Evolutionary conservation across 2,797 vertebrate species (phyloP), one percentile per base, ranked within the genome.

Genomic region (Rhabdomys pumilio): DNA sequence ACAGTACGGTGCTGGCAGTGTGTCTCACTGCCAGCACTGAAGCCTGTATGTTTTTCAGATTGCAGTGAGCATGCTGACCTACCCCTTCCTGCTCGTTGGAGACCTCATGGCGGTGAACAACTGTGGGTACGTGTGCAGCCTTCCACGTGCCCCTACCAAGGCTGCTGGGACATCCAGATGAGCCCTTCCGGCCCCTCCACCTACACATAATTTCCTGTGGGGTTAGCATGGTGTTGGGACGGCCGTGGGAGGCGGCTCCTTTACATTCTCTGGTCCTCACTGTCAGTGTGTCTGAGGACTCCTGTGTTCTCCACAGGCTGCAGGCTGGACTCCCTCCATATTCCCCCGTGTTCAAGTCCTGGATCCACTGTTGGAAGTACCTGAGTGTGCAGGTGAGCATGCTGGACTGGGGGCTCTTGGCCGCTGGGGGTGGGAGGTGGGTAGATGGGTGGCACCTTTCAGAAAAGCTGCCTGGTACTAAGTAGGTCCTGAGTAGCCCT

Each of bases 51-150:
- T 94, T 47, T 98, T 98, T 97, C 97, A 99, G 99, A 99, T 99
- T 0, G 99, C 99, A 1, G 99, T 99, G 97, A 99, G 99, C 93
- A 99, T 99, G 97, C 98, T 99, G 89, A 99, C 99, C 0, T 99
- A 99, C 97, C 99, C 99, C 0, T 99, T 99, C 98, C 99, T 99
- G 98, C 98, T 99, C 59, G 99, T 99, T 76, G 99, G 99, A 10
- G 99, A 99, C 63, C 98, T 99, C 55, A 99, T 99, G 99, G 99
- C 99, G 0, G 98, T 99, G 97, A 99, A 99, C 98, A 99, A 99
- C 98, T 99, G 99, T 57, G 99, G 99, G 99, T 99, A 98, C 80
- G 99, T 99, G 92, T 50, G 1, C 1, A 0, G 88, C 65, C 83
- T 3, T 38, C 67, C 81, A 22, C 90, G 87, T 8, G 55, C 29